phyloP scores from a whole-genome alignment of 2,888 invertebrate species.

The Tanypteryx hageni region DNA sequence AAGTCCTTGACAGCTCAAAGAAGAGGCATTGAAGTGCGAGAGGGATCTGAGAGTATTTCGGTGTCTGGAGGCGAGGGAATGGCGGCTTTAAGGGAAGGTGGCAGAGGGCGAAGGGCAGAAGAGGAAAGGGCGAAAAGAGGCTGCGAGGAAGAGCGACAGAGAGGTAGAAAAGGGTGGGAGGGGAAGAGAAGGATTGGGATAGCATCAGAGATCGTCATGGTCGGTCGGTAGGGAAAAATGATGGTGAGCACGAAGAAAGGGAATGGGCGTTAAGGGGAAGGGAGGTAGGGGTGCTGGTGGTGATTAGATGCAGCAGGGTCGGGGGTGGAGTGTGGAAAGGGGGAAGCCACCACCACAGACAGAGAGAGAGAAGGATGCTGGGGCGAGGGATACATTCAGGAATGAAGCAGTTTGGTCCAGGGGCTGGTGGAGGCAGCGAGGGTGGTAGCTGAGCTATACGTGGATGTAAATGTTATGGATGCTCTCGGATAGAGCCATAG shows the following conservation, averaged over 20 bases:
- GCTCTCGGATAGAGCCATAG: conserved; percentile 33
- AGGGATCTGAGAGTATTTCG: conserved; percentile 49
- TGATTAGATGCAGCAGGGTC: background rate
- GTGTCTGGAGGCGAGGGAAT: conserved; percentile 22
- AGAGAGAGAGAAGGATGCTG: too few relatives aligned
- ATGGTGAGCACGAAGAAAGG: background rate
- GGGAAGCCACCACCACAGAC: background rate
- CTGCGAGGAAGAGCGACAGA: background rate
- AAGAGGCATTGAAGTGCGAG: conserved; percentile 44
- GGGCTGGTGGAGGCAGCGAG: conserved; percentile 17
- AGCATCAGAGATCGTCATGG: background rate
- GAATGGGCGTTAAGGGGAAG: background rate
- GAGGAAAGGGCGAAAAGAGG: background rate
- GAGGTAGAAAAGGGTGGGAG: background rate
- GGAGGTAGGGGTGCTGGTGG: background rate
- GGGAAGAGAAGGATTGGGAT: background rate
- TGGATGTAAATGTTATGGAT: conserved; percentile 62
- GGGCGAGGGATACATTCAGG: conserved; percentile 27
- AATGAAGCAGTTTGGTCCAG: conserved; percentile 53
- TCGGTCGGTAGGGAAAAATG: background rate
- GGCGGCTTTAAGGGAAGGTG: conserved; percentile 28
- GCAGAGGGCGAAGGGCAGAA: background rate
- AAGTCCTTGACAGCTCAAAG: conserved; percentile 37
- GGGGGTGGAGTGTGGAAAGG: background rate
- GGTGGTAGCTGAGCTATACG: background rate